These are phyloP conservation scores for Hycleus cichorii DNA, from an alignment of 1,140 invertebrate genomes.

Conservation along the genomic window DNA sequence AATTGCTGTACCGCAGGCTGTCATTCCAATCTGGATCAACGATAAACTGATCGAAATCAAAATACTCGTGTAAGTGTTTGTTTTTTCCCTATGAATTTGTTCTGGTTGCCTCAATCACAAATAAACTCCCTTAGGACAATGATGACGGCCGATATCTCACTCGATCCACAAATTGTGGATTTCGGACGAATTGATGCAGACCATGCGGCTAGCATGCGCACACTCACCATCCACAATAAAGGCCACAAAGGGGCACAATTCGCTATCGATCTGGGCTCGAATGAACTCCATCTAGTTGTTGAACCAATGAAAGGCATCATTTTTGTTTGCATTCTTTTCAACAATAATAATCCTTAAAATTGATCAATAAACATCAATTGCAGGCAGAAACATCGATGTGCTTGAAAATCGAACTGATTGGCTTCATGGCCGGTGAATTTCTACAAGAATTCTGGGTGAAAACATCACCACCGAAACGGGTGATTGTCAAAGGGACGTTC, in stretches of 20 bases:
- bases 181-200: conserved; percentile 28
- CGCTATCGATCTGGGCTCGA: conserved; percentile 25
- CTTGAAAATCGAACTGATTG: conserved; percentile 25
- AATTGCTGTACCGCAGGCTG: conserved; percentile 21
- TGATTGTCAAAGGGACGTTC: conserved; percentile 22
- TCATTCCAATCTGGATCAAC: conserved; percentile 37
- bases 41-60: conserved; percentile 29
- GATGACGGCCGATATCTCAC: neutral
- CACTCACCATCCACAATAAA: conserved; percentile 16
- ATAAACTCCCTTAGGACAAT: neutral
- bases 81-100: neutral
- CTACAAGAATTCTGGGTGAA: conserved; percentile 32
- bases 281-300: conserved; percentile 23
- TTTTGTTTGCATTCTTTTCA: conserved; percentile 9
- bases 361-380: too few species aligned
- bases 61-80: conserved; percentile 21
- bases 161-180: conserved; percentile 21
- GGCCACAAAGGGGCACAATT: conserved; percentile 21
- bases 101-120: neutral
- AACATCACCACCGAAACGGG: conserved; percentile 23
- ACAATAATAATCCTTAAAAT: neutral
- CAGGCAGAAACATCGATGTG: conserved; percentile 6
- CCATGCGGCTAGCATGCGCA: conserved; percentile 15
- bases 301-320: conserved; percentile 25
- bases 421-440: conserved; percentile 19